phyloP scores from a whole-genome alignment of 1,140 invertebrate genomes.

The Glossosoma conforme region DNA sequence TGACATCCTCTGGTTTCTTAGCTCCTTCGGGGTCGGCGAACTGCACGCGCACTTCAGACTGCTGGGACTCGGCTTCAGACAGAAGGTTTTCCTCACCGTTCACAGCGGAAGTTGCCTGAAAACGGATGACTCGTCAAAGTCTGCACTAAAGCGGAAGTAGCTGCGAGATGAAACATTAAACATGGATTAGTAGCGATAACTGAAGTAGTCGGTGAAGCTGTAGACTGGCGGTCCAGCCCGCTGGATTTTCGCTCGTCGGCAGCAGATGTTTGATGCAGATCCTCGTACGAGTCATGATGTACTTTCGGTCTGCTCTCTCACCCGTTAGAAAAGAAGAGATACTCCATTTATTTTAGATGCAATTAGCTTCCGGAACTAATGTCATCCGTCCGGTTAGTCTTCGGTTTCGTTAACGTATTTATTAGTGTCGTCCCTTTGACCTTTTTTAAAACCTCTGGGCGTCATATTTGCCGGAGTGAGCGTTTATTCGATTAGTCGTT shows the following conservation, averaged over 20 bases:
- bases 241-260: conserved; percentile 41
- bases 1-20: conserved; percentile 33
- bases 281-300: conserved; percentile 38
- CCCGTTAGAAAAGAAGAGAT: background rate
- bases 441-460: conserved; percentile 12
- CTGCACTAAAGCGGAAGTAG: background rate
- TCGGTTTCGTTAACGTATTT: conserved; percentile 2
- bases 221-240: conserved; percentile 35
- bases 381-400: background rate
- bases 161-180: conserved; percentile 1
- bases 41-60: conserved; percentile 58
- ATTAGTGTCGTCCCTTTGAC: conserved; percentile 13
- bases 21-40: conserved; percentile 53
- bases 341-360: background rate
- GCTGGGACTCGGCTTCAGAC: conserved; percentile 54
- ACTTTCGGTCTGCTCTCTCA: conserved; percentile 26
- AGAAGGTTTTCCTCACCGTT: conserved; percentile 47
- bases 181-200: conserved; percentile 12
- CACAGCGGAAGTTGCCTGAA: conserved; percentile 44
- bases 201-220: conserved; percentile 13
- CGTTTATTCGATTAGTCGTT: background rate
- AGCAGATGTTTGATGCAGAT: conserved; percentile 28
- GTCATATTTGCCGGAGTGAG: conserved; percentile 23
- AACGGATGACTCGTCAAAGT: conserved; percentile 28
- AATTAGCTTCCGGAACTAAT: too few relatives aligned